phyloP scores from a whole-genome alignment of 1,140 invertebrate genomes.

The Coenobita brevimanus region DNA sequence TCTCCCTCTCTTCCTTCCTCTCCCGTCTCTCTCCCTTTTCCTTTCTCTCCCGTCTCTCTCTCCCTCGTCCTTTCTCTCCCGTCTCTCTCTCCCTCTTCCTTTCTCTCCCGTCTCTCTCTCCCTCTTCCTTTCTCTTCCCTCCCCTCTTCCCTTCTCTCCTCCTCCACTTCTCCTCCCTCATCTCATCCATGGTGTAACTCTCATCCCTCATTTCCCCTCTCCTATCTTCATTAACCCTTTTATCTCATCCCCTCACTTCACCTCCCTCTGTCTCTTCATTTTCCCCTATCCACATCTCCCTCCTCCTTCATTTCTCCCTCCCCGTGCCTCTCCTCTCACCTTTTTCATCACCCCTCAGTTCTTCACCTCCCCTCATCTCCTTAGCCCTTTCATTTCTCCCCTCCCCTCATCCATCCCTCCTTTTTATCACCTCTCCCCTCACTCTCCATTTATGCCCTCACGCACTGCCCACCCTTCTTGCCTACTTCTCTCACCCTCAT shows the following conservation, averaged over 20 bases:
- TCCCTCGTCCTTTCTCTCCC: neutral
- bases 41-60: neutral
- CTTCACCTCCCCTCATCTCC: too few relatives aligned
- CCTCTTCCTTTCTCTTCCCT: neutral
- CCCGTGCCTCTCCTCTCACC: too few relatives aligned
- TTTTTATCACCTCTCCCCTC: too few relatives aligned
- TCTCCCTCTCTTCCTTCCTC: neutral
- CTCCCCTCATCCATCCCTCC: too few relatives aligned
- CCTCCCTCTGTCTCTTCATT: neutral
- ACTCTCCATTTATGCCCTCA: too few relatives aligned
- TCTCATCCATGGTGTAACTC: too few relatives aligned
- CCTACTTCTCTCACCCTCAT: too few relatives aligned
- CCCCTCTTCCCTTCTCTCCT: neutral
- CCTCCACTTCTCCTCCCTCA: too few relatives aligned
- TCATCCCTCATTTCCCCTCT: neutral
- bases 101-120: neutral
- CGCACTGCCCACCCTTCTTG: too few relatives aligned
- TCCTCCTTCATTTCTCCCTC: neutral
- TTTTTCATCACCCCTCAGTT: too few relatives aligned
- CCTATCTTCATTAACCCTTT: neutral
- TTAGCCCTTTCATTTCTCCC: too few relatives aligned
- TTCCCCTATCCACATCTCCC: neutral
- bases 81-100: neutral
- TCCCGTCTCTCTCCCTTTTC: neutral
- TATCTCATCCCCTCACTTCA: neutral